Percentiles rank a stretch among this genome's conserved stretches.
Conservation (phyloP, 2,113 vertebrate genomes). For the Glareola pratincola region DNA sequence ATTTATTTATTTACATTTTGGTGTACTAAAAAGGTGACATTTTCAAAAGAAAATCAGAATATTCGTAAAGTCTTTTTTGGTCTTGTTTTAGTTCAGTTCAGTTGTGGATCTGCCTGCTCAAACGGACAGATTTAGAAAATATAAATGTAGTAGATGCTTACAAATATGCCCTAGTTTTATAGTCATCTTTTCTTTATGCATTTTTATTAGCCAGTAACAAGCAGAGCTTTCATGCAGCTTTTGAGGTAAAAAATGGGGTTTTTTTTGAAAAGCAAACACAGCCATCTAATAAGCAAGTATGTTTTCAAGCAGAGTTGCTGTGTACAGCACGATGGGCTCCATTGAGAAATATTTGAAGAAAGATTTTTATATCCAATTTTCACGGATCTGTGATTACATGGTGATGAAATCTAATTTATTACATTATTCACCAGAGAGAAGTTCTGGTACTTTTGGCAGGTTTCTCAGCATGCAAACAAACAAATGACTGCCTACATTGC, state of each 20-base stretch:
- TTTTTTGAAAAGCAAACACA: background rate
- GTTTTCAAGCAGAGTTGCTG: background rate
- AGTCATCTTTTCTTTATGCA: background rate
- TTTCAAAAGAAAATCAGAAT: background rate
- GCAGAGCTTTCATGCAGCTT: background rate
- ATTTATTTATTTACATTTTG: background rate
- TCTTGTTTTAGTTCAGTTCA: background rate
- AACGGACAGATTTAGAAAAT: background rate
- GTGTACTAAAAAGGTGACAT: background rate
- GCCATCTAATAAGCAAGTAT: background rate
- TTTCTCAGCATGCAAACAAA: conserved; percentile 53
- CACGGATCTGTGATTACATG: background rate
- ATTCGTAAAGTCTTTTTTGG: background rate
- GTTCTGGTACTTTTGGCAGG: conserved; percentile 20
- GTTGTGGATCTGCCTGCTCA: background rate
- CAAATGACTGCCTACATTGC: conserved; percentile 3
- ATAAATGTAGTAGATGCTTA: background rate
- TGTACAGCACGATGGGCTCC: background rate
- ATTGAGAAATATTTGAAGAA: conserved; percentile 31
- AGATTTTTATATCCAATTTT: background rate
- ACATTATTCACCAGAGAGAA: conserved; percentile 37
- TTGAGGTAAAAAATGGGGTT: background rate
- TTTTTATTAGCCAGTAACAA: conserved; percentile 20
- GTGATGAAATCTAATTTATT: conserved; percentile 54
- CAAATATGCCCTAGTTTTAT: background rate